These are phyloP conservation scores for Laspeyria flexula DNA, from an alignment of 2,888 invertebrate species.

Conservation along the genomic window DNA sequence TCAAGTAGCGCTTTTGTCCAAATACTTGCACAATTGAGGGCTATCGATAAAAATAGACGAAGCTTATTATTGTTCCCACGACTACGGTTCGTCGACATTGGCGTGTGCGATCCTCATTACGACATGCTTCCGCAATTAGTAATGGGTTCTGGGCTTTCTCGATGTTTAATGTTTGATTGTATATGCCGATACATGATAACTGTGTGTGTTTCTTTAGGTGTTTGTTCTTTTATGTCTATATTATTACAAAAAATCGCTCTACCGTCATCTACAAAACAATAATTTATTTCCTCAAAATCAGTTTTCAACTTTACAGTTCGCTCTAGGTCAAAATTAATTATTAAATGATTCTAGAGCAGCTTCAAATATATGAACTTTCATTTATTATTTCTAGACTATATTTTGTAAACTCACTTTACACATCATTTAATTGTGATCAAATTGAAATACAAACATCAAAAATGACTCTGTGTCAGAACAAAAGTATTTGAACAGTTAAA, in stretches of 20 bases:
- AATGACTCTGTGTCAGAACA: constrained; percentile 11
- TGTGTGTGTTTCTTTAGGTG: constrained; percentile 9
- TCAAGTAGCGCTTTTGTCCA: constrained; percentile 42
- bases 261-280: no score
- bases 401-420: no score
- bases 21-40: constrained; percentile 44
- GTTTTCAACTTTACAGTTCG: no score
- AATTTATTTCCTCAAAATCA: no score
- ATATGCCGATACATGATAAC: constrained; percentile 29
- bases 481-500: constrained; percentile 14
- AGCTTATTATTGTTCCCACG: constrained; percentile 56
- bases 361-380: no score
- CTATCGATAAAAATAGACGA: constrained; percentile 44
- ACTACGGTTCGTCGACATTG: constrained; percentile 52
- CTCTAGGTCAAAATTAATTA: no score
- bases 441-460: not conserved
- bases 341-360: no score
- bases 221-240: not conserved
- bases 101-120: constrained; percentile 79
- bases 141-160: constrained; percentile 66
- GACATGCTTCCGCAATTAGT: constrained; percentile 76
- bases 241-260: no score
- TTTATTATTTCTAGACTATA: no score
- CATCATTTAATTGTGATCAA: no score
- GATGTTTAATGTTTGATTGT: constrained; percentile 41